phyloP scores from a whole-genome alignment of 1,140 invertebrate species.

The Polypedilum pembai region DNA sequence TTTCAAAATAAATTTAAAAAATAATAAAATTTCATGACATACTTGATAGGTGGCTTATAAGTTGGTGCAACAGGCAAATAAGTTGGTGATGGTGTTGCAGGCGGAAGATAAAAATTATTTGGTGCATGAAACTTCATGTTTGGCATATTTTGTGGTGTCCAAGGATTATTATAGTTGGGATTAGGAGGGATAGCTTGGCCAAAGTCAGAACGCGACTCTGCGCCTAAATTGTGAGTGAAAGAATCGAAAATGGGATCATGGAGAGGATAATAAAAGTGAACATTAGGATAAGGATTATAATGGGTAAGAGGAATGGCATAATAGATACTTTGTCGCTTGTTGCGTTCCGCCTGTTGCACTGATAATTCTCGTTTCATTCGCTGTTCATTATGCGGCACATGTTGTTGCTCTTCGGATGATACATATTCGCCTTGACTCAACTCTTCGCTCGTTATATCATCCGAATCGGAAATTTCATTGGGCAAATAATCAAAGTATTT shows the following conservation, averaged over 20 bases:
- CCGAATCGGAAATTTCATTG: constrained; percentile 20
- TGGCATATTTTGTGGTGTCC: background rate
- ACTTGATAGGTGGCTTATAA: background rate
- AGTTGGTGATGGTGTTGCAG: background rate
- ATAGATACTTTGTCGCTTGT: background rate
- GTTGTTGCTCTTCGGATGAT: background rate
- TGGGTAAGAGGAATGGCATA: constrained; percentile 1
- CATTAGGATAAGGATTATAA: background rate
- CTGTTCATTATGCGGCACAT: background rate
- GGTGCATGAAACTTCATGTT: background rate
- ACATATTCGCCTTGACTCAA: background rate
- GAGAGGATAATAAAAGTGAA: background rate
- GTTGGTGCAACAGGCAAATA: background rate
- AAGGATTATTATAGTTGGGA: background rate
- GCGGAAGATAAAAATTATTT: background rate
- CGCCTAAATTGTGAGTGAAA: background rate
- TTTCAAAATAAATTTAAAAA: background rate
- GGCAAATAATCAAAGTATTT: constrained; percentile 31
- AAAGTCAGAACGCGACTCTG: background rate
- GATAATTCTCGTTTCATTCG: background rate
- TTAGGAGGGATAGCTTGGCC: background rate
- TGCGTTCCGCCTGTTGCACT: background rate
- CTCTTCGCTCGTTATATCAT: background rate
- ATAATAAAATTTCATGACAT: background rate
- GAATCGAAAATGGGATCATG: background rate